These are phyloP conservation scores for Theocolax elegans DNA, from an alignment of 1,140 invertebrate genomes.

Conservation along the genomic window DNA sequence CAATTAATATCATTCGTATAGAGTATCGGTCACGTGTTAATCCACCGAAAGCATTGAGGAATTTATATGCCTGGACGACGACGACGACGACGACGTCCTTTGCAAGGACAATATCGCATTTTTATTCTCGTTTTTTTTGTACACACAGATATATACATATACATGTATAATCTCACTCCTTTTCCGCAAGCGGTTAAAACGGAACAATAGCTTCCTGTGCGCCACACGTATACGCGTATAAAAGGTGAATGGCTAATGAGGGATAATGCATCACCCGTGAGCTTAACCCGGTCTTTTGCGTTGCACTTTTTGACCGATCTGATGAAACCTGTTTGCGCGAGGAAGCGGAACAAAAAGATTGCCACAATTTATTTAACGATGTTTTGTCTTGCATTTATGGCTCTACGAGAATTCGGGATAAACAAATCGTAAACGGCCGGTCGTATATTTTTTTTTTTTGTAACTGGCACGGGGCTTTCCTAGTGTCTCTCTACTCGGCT, in stretches of 20 bases:
- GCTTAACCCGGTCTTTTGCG: conserved; percentile 7
- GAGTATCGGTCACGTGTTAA: background rate
- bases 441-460: background rate
- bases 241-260: conserved; percentile 1
- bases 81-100: conserved; percentile 19
- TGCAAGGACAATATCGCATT: conserved; percentile 13
- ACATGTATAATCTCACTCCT: too few species aligned
- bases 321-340: conserved; percentile 3
- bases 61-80: conserved; percentile 9
- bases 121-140: background rate
- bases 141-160: too few species aligned
- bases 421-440: conserved; percentile 28
- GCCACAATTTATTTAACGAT: conserved; percentile 13
- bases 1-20: conserved; percentile 18
- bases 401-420: conserved; percentile 11
- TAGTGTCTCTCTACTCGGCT: too few species aligned
- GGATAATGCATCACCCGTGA: background rate
- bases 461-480: too few species aligned
- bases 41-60: background rate
- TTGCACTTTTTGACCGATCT: background rate
- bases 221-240: background rate
- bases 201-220: conserved; percentile 4
- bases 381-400: conserved; percentile 27
- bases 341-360: background rate
- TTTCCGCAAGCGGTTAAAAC: background rate